Conservation (phyloP, 2,113 vertebrate genomes). For the Eonycteris spelaea region DNA sequence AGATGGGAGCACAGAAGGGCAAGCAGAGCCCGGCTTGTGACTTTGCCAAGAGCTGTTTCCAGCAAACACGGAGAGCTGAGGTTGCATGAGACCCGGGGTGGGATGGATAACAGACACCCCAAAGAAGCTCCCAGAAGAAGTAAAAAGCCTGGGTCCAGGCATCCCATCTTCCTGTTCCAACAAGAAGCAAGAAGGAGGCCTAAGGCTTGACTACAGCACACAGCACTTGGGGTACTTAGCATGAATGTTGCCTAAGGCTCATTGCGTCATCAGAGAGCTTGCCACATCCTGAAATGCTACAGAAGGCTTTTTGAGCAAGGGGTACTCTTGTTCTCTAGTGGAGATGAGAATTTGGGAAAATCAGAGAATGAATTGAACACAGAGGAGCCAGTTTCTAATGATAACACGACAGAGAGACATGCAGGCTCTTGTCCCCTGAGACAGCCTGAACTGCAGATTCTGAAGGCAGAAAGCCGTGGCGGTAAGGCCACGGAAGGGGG, state of each 20-base stretch:
- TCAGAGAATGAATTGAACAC: not conserved
- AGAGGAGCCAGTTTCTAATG: not conserved
- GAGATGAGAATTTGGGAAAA: not conserved
- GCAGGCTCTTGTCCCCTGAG: not conserved
- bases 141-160: not conserved
- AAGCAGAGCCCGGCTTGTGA: not conserved
- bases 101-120: not conserved
- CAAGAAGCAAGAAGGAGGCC: not conserved
- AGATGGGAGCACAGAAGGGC: slow-evolving; percentile 7
- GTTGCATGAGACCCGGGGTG: not conserved
- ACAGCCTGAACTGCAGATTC: not conserved
- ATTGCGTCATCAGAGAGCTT: not conserved
- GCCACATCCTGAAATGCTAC: not conserved
- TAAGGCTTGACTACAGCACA: not conserved
- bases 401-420: not conserved
- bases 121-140: not conserved
- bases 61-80: not conserved
- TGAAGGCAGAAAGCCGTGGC: not conserved
- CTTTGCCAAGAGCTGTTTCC: slow-evolving; percentile 41
- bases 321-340: not conserved
- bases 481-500: not conserved
- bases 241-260: not conserved
- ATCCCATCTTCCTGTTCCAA: not conserved
- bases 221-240: not conserved
- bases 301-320: not conserved